Base-by-base conservation (phyloP, 2,113 vertebrate species). In the Prionailurus viverrinus region DNA sequence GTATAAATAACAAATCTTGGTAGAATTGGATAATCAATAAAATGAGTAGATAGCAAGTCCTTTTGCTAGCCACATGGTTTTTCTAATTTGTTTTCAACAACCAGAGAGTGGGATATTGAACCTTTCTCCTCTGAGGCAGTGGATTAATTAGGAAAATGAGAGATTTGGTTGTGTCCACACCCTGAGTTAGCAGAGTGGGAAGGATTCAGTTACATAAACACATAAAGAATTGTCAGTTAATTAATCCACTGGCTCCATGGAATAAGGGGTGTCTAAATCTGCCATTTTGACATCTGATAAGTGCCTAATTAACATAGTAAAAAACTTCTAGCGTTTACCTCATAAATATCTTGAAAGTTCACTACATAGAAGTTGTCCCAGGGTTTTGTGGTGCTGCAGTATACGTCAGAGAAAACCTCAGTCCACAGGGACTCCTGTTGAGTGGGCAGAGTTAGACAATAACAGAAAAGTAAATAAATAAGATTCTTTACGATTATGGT, bases 1-100 rank as follows among this genome's bases (percentile, higher is more conserved):
- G 10, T 83, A 45, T 66, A 76, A 82, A 55, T 93, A 71, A 36
- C 76, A 89, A 14, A 3, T 65, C 66, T 48, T 90, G 41, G 5
- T 78, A 96, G 86, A 91, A 68, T 66, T 13, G 63, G 15, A 21
- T 53, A 79, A 93, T 48, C 61, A 80, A 29, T 68, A 94, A 96
- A 92, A 48, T 55, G n/a, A 8, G 29, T 61, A 11, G 31, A 36
- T 79, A 68, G 48, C 14, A 84, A 88, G 66, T 91, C 3, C 8
- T 51, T 90, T 86, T 90, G 33, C 23, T 55, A 58, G 36, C 68
- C 1, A 7, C 61, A 25, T 87, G 23, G 0, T 83, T 78, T 89
- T 86, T 25, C 65, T 65, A 68, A 58, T 76, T 83, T 87, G 7
- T 82, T 90, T 85, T 88, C 13, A 74, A 71, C 29, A 68, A 36